phyloP scores from a whole-genome alignment of 1,140 invertebrate genomes.

The Vollenhovia emeryi region DNA sequence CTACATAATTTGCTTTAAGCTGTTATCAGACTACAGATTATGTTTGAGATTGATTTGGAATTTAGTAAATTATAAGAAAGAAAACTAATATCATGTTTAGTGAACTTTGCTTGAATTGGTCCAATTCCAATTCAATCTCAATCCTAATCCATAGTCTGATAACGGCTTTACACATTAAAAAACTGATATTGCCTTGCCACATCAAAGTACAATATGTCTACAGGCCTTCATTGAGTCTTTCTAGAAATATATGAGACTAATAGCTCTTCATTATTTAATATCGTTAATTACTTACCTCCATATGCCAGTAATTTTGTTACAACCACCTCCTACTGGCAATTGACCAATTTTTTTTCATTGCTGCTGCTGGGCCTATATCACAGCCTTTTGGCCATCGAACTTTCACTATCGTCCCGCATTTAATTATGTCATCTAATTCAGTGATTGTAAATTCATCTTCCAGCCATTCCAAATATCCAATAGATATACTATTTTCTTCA shows the following conservation, averaged over 20 bases:
- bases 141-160: no score
- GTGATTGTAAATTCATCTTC: background rate
- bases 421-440: background rate
- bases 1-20: background rate
- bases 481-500: background rate
- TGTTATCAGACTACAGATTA: no score
- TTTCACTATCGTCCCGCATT: background rate
- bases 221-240: no score
- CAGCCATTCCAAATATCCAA: background rate
- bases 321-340: background rate
- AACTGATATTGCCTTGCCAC: background rate
- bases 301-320: background rate
- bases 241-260: no score
- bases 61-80: no score
- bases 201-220: no score
- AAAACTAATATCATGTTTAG: no score
- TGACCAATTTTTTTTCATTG: background rate
- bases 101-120: no score
- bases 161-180: background rate
- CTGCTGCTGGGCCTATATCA: background rate
- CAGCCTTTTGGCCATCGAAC: background rate
- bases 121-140: no score
- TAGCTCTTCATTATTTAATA: background rate
- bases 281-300: background rate
- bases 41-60: no score